Evolutionary conservation across 2,797 vertebrate genomes (phyloP).

Genomic region (Enteromius trimaculatus): DNA sequence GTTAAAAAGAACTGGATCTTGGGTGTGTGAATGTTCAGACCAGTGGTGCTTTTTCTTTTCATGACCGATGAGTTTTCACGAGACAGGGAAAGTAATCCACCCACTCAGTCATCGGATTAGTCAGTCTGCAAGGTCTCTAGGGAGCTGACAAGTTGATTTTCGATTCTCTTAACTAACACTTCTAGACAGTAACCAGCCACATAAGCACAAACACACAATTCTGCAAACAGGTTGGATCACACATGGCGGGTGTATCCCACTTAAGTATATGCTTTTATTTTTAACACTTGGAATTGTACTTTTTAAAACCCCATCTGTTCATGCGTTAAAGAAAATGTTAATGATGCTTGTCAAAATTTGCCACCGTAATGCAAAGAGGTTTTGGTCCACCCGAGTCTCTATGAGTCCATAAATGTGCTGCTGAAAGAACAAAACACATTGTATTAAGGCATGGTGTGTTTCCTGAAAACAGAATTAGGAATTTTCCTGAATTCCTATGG

Average conservation of each 20-base stretch:
- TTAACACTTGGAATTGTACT: neutral
- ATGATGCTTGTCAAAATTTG: neutral
- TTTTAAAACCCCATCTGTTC: neutral
- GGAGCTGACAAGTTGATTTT: neutral
- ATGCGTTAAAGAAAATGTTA: neutral
- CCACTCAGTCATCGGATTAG: conserved; percentile 11
- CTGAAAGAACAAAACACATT: conserved; percentile 21
- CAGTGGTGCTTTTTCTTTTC: conserved; percentile 33
- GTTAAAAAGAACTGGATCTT: neutral
- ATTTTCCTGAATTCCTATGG: neutral
- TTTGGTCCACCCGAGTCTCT: neutral
- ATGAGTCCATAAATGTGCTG: neutral
- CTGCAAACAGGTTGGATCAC: neutral
- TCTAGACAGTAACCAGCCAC: neutral
- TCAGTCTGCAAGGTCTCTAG: conserved; percentile 16
- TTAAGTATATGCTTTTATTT: neutral
- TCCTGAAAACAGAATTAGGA: conserved; percentile 3
- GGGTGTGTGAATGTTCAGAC: conserved; percentile 16
- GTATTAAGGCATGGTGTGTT: neutral
- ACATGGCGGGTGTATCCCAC: neutral
- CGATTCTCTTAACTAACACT: neutral
- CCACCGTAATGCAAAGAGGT: neutral
- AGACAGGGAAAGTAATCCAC: conserved; percentile 57
- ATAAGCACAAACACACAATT: neutral
- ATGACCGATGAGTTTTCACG: conserved; percentile 59